These are phyloP conservation scores for Alosa alosa DNA, from an alignment of 2,113 vertebrate genomes.

Conservation along the genomic window DNA sequence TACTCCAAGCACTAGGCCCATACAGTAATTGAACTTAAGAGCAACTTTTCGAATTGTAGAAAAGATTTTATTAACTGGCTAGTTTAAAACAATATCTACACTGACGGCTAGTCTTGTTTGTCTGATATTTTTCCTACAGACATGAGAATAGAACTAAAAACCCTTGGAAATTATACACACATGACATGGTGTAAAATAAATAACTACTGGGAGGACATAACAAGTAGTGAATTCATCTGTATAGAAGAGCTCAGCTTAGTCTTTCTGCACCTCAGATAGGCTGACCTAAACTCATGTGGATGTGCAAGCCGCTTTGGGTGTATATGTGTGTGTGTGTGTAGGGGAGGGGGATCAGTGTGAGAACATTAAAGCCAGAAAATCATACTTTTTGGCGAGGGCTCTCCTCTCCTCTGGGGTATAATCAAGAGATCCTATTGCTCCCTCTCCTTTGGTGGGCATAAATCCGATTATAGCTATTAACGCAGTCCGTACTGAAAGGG, in stretches of 20 bases:
- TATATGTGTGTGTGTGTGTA: no score
- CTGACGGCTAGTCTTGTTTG: background rate
- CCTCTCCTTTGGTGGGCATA: conserved; percentile 99
- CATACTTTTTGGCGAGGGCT: conserved; percentile 96
- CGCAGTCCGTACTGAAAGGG: conserved; percentile 86
- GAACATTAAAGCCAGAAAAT: conserved; percentile 38
- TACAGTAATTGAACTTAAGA: background rate
- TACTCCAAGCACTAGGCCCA: background rate
- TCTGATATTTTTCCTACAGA: background rate
- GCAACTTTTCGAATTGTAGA: background rate
- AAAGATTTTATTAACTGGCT: background rate
- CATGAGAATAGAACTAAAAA: background rate
- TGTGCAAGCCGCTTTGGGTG: background rate
- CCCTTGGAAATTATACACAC: background rate
- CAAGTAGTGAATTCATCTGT: background rate
- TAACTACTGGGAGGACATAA: background rate
- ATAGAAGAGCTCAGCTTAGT: background rate
- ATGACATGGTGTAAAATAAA: background rate
- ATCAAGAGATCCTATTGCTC: conserved; percentile 97
- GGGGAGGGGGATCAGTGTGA: background rate
- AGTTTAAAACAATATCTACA: background rate
- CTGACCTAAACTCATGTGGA: background rate
- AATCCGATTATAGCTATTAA: conserved; percentile 97
- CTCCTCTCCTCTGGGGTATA: conserved; percentile 95
- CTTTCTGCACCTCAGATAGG: background rate